Evolutionary conservation across 2,113 vertebrate genomes (phyloP).

Genomic region (Xiphias gladius): DNA sequence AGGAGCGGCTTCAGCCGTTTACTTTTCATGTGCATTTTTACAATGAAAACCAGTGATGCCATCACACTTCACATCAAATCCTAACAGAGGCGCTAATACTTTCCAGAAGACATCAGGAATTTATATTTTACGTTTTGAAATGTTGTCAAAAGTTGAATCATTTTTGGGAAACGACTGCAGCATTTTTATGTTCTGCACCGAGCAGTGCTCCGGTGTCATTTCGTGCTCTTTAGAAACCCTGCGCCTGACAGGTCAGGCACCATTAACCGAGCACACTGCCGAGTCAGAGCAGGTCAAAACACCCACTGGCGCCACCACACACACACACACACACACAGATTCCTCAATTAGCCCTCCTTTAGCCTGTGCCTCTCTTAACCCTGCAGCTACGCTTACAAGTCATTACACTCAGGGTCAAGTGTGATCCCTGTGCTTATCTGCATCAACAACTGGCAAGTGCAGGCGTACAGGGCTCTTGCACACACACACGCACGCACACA

Average conservation of each 20-base stretch:
- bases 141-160: background rate
- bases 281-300: constrained; percentile 75
- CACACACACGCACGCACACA: constrained; percentile 9
- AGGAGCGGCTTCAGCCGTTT: too few relatives aligned
- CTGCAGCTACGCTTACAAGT: constrained; percentile 77
- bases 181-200: constrained; percentile 18
- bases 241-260: constrained; percentile 67
- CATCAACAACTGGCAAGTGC: constrained; percentile 67
- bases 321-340: constrained; percentile 52
- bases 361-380: constrained; percentile 75
- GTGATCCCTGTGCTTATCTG: constrained; percentile 78
- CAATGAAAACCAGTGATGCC: too few relatives aligned
- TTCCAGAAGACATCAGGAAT: background rate
- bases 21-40: too few relatives aligned
- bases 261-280: constrained; percentile 76
- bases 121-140: background rate
- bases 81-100: background rate
- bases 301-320: constrained; percentile 55
- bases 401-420: constrained; percentile 81
- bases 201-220: constrained; percentile 3
- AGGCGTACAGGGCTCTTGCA: background rate
- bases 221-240: constrained; percentile 21
- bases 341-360: constrained; percentile 80
- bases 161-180: background rate
- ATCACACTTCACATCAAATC: background rate